phyloP scores from a whole-genome alignment of 2,113 vertebrate species.

The Lepidothrix coronata region DNA sequence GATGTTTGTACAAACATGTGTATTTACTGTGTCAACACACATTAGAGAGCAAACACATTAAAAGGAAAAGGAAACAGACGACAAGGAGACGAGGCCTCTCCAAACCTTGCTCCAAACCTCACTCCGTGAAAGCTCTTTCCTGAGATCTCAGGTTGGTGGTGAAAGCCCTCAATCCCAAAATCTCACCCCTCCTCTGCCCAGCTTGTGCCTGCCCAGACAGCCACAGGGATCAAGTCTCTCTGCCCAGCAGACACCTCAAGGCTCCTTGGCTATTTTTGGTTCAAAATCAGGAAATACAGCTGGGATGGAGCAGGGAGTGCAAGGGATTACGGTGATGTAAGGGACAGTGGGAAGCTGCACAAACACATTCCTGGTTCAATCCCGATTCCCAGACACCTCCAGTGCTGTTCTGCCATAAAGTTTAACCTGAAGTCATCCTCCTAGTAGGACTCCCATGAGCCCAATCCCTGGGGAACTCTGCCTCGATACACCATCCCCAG shows the following conservation, averaged over 20 bases:
- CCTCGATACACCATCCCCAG: not conserved
- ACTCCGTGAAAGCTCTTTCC: accelerated
- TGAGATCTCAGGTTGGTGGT: not conserved
- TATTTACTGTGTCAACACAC: constrained; percentile 42
- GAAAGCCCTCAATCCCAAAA: not conserved
- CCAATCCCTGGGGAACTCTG: not conserved
- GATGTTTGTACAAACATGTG: constrained; percentile 31
- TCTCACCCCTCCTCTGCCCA: not conserved
- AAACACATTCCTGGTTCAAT: not conserved
- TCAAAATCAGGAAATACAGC: not conserved
- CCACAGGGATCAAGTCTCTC: not conserved
- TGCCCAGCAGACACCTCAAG: not conserved
- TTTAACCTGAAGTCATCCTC: not conserved
- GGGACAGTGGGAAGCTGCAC: not conserved
- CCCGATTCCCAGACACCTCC: not conserved
- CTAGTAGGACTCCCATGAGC: not conserved
- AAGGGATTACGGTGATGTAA: not conserved
- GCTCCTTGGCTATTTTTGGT: not conserved
- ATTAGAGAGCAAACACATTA: constrained; percentile 53
- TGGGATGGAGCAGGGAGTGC: not conserved
- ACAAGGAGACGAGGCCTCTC: not conserved
- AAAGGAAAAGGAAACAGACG: constrained; percentile 54
- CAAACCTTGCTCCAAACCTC: not conserved
- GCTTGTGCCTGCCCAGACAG: not conserved
- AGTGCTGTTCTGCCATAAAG: accelerated